phyloP scores from a whole-genome alignment of 2,113 vertebrate species.

The Trachemys scripta region DNA sequence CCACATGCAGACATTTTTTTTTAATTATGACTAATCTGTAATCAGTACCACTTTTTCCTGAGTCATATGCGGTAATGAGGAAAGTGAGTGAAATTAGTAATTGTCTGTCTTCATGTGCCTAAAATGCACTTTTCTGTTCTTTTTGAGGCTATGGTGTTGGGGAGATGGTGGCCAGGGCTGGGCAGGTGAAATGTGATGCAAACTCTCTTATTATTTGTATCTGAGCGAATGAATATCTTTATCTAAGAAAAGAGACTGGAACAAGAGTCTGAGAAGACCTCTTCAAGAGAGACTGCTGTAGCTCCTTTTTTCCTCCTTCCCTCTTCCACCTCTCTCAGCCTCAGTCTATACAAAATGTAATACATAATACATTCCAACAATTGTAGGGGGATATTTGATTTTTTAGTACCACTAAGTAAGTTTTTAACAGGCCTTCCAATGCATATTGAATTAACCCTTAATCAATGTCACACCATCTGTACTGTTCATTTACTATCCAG shows the following conservation, averaged over 20 bases:
- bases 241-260: background rate
- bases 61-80: background rate
- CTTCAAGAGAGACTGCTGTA: background rate
- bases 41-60: background rate
- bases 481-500: too few species aligned
- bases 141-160: background rate
- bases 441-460: too few species aligned
- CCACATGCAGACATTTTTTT: background rate
- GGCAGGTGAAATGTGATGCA: background rate
- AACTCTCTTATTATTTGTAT: background rate
- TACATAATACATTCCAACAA: too few species aligned
- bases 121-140: background rate
- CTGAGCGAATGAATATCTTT: background rate
- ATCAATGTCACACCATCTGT: too few species aligned
- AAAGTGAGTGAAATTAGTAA: background rate
- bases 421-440: too few species aligned
- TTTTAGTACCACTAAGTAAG: too few species aligned
- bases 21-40: background rate
- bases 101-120: background rate
- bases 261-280: background rate
- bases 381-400: too few species aligned
- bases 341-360: too few species aligned
- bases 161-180: background rate
- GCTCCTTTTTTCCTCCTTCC: background rate
- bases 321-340: background rate